Evolutionary conservation across 1,140 invertebrate genomes (phyloP), one percentile per base, ranked within the genome.

Genomic region (Pentalonia nigronervosa): DNA sequence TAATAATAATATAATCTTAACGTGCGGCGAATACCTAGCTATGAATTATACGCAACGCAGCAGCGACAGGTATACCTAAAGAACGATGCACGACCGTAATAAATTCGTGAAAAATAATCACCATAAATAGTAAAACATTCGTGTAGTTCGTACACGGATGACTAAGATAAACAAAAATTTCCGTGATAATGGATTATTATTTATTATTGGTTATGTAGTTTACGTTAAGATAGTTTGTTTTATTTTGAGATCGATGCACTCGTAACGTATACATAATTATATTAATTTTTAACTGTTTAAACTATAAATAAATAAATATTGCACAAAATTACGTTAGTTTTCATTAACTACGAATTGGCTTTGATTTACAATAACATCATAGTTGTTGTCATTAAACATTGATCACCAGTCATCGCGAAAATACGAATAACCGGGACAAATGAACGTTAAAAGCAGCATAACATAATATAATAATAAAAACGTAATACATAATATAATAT

Each of bases 101-200:
- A 90, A 90, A 90, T 90, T 90, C n/a, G 36, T n/a, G 89, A 60
- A 67, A 45, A 14, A 89, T 50, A 53, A 89, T 41, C 84, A 34
- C 47, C 20, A 56, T 11, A 47, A 89, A 56, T 76, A 76, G 60
- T 76, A 14, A 67, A 67, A 76, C n/a, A 34, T 34, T 76, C 60
- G 60, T 76, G 60, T 76, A n/a, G 30, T n/a, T 30, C 30, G 30
- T n/a, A 67, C 30, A 14, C 25, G 60, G 60, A 41, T 41, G 41
- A n/a, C 60, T n/a, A n/a, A 76, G 30, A 76, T 76, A n/a, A 76
- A 76, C 60, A 14, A 76, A 76, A 76, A 76, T 76, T n/a, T 76
- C 21, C 60, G 7, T n/a, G 60, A 4, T 34, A 76, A 76, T 76
- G 60, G n/a, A 76, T 76, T n/a, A 76, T 67, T 67, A 67, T 67